Evolutionary conservation across 1,140 invertebrate genomes (phyloP).

Genomic region (Anastrepha obliqua): DNA sequence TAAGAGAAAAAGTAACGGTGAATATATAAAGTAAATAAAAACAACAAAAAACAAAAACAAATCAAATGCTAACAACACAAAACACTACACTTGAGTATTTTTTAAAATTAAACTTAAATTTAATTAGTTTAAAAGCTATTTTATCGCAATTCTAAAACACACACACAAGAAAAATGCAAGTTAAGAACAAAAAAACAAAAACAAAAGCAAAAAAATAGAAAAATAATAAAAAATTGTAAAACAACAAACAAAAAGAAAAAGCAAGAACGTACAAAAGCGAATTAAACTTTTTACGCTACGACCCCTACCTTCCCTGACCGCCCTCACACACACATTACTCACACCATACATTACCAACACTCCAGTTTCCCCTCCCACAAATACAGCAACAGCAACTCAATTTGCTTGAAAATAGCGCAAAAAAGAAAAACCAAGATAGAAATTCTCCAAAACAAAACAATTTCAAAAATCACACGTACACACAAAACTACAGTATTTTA

Average conservation of each 20-base stretch:
- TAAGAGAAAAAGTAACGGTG: slow-evolving; percentile 31
- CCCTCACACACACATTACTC: background rate
- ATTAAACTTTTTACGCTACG: slow-evolving; percentile 5
- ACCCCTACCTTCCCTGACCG: background rate
- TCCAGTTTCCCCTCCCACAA: background rate
- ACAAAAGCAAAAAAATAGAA: slow-evolving; percentile 47
- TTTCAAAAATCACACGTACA: no score
- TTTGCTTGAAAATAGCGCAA: no score
- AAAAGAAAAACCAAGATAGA: background rate
- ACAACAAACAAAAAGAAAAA: slow-evolving; percentile 39
- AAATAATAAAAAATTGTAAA: slow-evolving; percentile 52
- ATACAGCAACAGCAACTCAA: no score
- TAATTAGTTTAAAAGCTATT: slow-evolving; percentile 40
- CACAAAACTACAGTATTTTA: slow-evolving; percentile 41
- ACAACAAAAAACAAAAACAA: background rate
- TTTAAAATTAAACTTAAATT: slow-evolving; percentile 54
- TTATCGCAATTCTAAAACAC: slow-evolving; percentile 48
- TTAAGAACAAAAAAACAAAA: slow-evolving; percentile 32
- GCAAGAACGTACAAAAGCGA: slow-evolving; percentile 44
- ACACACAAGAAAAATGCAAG: slow-evolving; percentile 5
- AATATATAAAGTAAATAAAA: slow-evolving; percentile 49
- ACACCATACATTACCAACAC: background rate
- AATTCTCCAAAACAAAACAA: background rate
- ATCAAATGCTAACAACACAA: slow-evolving; percentile 11
- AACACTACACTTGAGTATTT: slow-evolving; percentile 53